Conservation (phyloP, 2,113 vertebrate species). For the Montifringilla adamsi region DNA sequence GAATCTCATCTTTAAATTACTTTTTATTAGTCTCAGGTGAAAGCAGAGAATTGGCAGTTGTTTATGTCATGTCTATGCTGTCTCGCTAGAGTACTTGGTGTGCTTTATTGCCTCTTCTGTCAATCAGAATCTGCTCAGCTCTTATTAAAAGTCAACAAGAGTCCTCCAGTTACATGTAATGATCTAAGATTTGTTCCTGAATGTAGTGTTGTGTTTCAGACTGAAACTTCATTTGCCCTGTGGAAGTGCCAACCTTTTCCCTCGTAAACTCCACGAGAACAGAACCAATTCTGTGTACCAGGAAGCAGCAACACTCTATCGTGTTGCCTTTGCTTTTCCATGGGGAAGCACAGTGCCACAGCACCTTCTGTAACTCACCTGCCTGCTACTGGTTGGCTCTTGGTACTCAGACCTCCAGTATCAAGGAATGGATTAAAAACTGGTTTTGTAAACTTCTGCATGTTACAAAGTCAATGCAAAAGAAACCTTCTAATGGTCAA, state of each 20-base stretch:
- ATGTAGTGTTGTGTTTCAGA: not conserved
- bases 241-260: not conserved
- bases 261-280: accelerated
- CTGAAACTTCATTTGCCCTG: not conserved
- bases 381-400: not conserved
- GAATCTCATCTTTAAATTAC: not conserved
- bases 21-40: constrained; percentile 23
- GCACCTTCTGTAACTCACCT: not conserved
- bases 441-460: not conserved
- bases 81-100: not conserved
- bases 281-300: not conserved
- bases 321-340: not conserved
- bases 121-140: not conserved
- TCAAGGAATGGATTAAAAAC: not conserved
- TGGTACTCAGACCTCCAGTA: not conserved
- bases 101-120: not conserved
- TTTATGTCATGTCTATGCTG: not conserved
- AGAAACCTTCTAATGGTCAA: not conserved
- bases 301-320: not conserved
- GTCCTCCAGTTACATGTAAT: not conserved
- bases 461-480: not conserved
- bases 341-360: not conserved
- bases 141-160: not conserved
- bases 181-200: not conserved
- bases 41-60: not conserved